Evolutionary conservation across 2,888 invertebrate species (phyloP), one percentile per base, ranked within the genome.

Genomic region (Cataglyphis albicans): DNA sequence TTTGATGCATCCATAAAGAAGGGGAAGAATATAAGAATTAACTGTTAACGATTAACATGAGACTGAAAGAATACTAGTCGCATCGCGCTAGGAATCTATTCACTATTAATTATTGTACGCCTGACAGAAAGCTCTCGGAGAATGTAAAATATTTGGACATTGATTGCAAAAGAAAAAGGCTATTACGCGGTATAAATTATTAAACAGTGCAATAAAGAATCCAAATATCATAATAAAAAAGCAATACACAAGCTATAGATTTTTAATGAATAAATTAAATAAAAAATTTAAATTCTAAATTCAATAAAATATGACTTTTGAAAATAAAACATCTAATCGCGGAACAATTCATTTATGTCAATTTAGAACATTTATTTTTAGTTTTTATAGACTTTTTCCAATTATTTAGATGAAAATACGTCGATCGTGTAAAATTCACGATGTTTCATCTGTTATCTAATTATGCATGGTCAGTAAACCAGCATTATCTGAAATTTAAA

Each of bases 1-100:
- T 70, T 81, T 63, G 73, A 81, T n/a, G 64, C 55, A 63, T 74
- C 57, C 44, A 41, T 41, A 63, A 75, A 35, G 74, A 74, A 55
- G 9, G 18, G 44, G 41, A 73, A 21, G 41, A 18, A 63, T 55
- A 65, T 41, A 65, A 81, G 64, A 73, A 18, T 35, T 73, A 72
- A 57, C 74, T 63, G 81, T 64, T 74, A 64, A 52, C 52, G 63
- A n/a, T 6, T 48, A 35, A 55, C 76, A 25, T 29, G 52, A 64
- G 41, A 12, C 21, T 44, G 63, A 21, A 48, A 57, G 52, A 81
- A 81, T 55, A 64, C 18, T n/a, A 48, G n/a, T 52, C 55, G 12
- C 41, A 21, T 44, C 63, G 41, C 15, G n/a, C 15, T n/a, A 41
- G 7, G 9, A n/a, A 15, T 80, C 44, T 35, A 59, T 78, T 78